These are phyloP conservation scores for Corydoras maculifer DNA, from an alignment of 2,113 vertebrate species.

Conservation along the genomic window DNA sequence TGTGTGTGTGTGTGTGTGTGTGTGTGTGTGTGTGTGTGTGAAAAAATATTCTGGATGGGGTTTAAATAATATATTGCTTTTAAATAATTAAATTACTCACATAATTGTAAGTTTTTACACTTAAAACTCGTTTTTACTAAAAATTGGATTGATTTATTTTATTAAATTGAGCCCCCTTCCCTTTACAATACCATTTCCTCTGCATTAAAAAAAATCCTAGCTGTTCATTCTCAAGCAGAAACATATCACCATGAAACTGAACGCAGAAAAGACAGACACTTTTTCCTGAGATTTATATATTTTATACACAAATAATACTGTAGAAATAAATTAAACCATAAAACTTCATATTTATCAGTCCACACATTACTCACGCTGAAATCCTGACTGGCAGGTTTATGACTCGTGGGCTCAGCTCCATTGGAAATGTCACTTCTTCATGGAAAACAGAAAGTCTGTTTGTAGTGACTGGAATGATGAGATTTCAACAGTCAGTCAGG, in stretches of 20 bases:
- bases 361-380: conserved; percentile 68
- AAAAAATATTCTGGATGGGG: too few relatives aligned
- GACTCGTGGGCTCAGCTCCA: too few relatives aligned
- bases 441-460: too few relatives aligned
- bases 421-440: too few relatives aligned
- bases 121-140: too few relatives aligned
- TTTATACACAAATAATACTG: conserved; percentile 71
- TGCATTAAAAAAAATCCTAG: conserved; percentile 23
- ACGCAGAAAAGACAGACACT: conserved; percentile 52
- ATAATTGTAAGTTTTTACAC: conserved; percentile 13
- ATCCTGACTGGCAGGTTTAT: conserved; percentile 35
- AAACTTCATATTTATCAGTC: conserved; percentile 45
- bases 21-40: too few relatives aligned
- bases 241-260: neutral
- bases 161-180: conserved; percentile 48
- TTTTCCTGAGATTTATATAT: conserved; percentile 89
- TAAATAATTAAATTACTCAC: too few relatives aligned
- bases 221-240: conserved; percentile 13
- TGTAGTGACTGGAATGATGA: too few relatives aligned
- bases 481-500: too few relatives aligned
- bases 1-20: too few relatives aligned
- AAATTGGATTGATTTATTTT: conserved; percentile 54
- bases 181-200: conserved; percentile 40
- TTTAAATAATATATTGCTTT: too few relatives aligned
- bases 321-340: conserved; percentile 63